These are phyloP conservation scores for Parnassius orleans DNA, from an alignment of 2,888 invertebrate species.

Conservation along the genomic window DNA sequence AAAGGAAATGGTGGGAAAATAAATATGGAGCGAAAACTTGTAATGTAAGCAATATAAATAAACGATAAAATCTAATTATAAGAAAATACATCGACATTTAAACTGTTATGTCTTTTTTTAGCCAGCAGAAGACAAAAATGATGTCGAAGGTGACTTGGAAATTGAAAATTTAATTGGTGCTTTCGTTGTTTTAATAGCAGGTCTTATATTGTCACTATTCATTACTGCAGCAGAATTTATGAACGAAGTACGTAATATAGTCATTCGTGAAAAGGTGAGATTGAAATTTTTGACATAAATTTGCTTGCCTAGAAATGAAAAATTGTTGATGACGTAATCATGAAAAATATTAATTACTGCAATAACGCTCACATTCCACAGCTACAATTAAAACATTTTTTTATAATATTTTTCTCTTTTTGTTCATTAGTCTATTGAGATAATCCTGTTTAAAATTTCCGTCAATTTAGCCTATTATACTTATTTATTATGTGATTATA, in stretches of 20 bases:
- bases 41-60: slow-evolving; percentile 45
- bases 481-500: no score
- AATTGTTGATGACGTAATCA: no score
- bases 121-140: slow-evolving; percentile 74
- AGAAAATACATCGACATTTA: neutral
- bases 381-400: no score
- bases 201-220: slow-evolving; percentile 56
- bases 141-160: slow-evolving; percentile 75
- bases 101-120: neutral
- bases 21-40: slow-evolving; percentile 83
- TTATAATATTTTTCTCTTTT: no score
- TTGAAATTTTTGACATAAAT: slow-evolving; percentile 14
- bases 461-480: no score
- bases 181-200: slow-evolving; percentile 64
- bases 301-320: no score
- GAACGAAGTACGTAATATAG: slow-evolving; percentile 72
- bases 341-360: no score
- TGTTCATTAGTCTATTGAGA: no score
- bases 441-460: no score
- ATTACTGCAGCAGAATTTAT: slow-evolving; percentile 69
- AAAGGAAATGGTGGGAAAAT: slow-evolving; percentile 94
- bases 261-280: slow-evolving; percentile 63
- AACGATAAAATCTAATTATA: neutral
- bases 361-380: no score
- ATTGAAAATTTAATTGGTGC: slow-evolving; percentile 64